These are phyloP conservation scores for Anableps anableps DNA, from an alignment of 2,797 vertebrate genomes.

Conservation along the genomic window DNA sequence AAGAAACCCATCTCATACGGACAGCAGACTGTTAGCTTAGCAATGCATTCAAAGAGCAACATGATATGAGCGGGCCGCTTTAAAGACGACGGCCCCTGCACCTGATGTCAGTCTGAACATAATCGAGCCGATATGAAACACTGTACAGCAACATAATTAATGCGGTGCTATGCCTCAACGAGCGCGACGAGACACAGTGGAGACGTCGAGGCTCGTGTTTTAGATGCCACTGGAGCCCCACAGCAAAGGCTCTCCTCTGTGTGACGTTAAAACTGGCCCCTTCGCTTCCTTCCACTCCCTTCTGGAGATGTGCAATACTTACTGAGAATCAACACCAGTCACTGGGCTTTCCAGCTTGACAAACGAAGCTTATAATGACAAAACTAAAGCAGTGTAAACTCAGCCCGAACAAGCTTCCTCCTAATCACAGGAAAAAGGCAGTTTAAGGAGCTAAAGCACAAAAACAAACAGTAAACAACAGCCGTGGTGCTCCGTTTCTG, in stretches of 20 bases:
- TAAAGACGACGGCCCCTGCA: constrained; percentile 26
- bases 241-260: constrained; percentile 22
- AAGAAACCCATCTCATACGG: constrained; percentile 30
- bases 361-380: constrained; percentile 55
- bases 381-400: constrained; percentile 51
- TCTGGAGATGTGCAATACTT: constrained; percentile 64
- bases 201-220: constrained; percentile 25
- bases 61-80: constrained; percentile 53
- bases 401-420: constrained; percentile 45
- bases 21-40: constrained; percentile 23
- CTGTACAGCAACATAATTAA: constrained; percentile 46
- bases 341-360: constrained; percentile 55
- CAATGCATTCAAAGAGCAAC: constrained; percentile 35
- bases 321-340: constrained; percentile 50
- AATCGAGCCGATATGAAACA: constrained; percentile 48
- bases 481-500: constrained; percentile 34
- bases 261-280: constrained; percentile 33
- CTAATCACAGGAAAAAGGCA: constrained; percentile 52
- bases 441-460: constrained; percentile 45
- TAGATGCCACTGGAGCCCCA: constrained; percentile 32
- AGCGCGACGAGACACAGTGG: constrained; percentile 18
- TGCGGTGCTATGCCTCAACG: constrained; percentile 24
- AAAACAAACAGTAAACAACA: constrained; percentile 38
- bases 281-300: constrained; percentile 50
- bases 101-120: constrained; percentile 32